These are phyloP conservation scores for Muraenolepis orangiensis DNA, from an alignment of 2,797 vertebrate genomes.

Conservation along the genomic window DNA sequence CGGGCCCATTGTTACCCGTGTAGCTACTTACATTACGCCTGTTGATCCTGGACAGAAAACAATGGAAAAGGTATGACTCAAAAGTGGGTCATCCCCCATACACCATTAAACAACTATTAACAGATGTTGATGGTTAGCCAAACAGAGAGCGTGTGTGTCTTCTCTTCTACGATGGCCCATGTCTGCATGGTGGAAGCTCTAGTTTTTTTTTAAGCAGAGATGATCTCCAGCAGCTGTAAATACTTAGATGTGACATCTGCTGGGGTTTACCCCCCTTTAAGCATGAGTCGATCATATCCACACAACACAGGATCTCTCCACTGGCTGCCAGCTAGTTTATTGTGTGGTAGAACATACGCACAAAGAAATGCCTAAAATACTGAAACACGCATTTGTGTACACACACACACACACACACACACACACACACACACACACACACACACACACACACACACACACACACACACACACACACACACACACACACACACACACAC, in stretches of 20 bases:
- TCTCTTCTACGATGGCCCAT: not conserved
- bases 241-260: not conserved
- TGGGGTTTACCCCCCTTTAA: not conserved
- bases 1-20: not conserved
- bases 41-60: not conserved
- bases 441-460: not conserved
- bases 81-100: not conserved
- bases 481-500: not conserved
- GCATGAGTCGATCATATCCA: not conserved
- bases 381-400: not conserved
- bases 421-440: not conserved
- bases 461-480: constrained; percentile 3
- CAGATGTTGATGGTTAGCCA: not conserved
- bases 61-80: not conserved
- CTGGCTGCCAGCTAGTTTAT: not conserved
- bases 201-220: not conserved
- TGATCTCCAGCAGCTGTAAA: not conserved
- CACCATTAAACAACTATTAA: not conserved
- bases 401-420: not conserved
- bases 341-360: not conserved
- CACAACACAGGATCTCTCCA: not conserved
- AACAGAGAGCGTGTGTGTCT: not conserved
- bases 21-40: not conserved
- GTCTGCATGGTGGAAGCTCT: not conserved
- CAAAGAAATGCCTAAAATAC: not conserved